A percentile compares a stretch with the other conserved stretches of the same genome.
Evolutionary conservation across 2,113 vertebrate genomes (phyloP).

Genomic region (Lontra canadensis): DNA sequence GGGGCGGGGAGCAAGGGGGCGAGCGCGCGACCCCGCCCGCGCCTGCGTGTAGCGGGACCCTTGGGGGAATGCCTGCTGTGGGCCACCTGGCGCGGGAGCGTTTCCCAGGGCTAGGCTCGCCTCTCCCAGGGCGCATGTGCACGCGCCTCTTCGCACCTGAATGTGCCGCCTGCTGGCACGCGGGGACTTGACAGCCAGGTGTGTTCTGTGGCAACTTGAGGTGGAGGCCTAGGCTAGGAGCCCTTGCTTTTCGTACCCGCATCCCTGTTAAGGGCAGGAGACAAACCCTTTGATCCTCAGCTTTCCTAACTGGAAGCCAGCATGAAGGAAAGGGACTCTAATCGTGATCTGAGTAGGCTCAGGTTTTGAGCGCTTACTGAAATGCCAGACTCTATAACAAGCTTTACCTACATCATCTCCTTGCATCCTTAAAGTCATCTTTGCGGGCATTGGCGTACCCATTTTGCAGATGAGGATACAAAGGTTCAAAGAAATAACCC

Average conservation of each 20-base stretch:
- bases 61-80: rapidly evolving
- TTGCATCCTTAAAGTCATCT: background rate
- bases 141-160: background rate
- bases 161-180: background rate
- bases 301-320: background rate
- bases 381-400: background rate
- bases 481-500: background rate
- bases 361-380: background rate
- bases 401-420: background rate
- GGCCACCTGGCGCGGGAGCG: background rate
- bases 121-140: background rate
- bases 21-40: background rate
- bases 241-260: background rate
- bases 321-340: background rate
- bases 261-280: background rate
- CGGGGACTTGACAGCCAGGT: background rate
- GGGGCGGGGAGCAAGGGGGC: background rate
- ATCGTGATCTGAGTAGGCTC: rapidly evolving
- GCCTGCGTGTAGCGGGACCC: conserved; percentile 21
- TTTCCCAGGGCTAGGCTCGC: background rate
- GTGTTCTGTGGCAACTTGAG: background rate
- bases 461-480: background rate
- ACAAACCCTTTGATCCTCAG: background rate
- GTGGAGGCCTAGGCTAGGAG: background rate
- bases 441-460: background rate